phyloP scores from a whole-genome alignment of 2,797 vertebrate species.

The Lacerta agilis region DNA sequence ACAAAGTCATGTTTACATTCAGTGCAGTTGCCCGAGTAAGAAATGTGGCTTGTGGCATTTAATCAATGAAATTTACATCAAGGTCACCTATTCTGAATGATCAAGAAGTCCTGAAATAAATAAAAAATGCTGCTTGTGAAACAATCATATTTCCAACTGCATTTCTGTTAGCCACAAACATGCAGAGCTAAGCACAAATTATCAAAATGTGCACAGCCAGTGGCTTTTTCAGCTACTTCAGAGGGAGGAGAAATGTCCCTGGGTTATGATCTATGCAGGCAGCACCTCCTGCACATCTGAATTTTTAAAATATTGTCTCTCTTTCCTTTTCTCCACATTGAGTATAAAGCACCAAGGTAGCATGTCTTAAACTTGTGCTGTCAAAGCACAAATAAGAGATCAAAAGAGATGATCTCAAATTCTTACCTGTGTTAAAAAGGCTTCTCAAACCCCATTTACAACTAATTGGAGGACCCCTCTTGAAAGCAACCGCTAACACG shows the following conservation, averaged over 20 bases:
- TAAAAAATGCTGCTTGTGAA: conserved; percentile 45
- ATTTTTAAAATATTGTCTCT: conserved; percentile 22
- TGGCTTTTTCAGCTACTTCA: conserved; percentile 38
- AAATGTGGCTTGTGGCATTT: not conserved
- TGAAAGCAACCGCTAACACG: not conserved
- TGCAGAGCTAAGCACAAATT: conserved; percentile 58
- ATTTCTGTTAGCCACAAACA: conserved; percentile 65
- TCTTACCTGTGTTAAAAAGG: not conserved
- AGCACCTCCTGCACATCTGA: conserved; percentile 1
- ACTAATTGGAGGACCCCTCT: not conserved
- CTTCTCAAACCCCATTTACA: not conserved
- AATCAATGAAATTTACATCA: conserved; percentile 48
- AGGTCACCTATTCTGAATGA: conserved; percentile 25
- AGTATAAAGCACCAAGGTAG: conserved; percentile 3
- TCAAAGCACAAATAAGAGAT: conserved; percentile 1
- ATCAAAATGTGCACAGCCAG: conserved; percentile 19
- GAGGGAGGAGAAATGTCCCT: conserved; percentile 32
- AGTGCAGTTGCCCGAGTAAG: not conserved
- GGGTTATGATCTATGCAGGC: conserved; percentile 19
- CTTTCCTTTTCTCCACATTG: conserved; percentile 10
- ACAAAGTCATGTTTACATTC: conserved; percentile 33
- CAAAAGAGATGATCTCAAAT: not conserved
- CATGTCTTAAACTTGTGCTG: conserved; percentile 1
- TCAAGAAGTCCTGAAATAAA: conserved; percentile 46
- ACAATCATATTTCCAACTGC: conserved; percentile 52